Conservation (phyloP, 1,140 invertebrate species). For the Drosophila virilis region DNA sequence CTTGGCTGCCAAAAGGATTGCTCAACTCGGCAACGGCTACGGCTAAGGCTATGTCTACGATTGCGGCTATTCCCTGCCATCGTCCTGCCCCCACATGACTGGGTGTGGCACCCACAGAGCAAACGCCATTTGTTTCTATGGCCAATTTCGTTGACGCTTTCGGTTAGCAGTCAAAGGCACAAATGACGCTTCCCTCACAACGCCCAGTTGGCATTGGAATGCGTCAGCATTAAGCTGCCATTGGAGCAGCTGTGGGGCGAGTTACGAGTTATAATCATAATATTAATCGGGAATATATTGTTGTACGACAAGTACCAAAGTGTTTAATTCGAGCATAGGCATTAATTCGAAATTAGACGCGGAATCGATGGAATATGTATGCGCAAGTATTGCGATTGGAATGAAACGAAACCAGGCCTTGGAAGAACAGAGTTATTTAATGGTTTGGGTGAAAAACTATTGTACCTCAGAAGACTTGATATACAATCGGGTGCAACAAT, state of each 20-base stretch:
- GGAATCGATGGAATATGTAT: too few relatives aligned
- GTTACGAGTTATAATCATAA: not conserved
- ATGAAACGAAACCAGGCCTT: too few relatives aligned
- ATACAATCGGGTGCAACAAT: too few relatives aligned
- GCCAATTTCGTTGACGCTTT: conserved; percentile 70
- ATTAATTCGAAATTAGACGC: not conserved
- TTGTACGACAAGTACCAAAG: not conserved
- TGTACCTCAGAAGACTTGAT: too few relatives aligned
- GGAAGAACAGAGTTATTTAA: too few relatives aligned
- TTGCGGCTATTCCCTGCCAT: not conserved
- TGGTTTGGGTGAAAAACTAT: too few relatives aligned
- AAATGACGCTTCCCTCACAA: conserved; percentile 48
- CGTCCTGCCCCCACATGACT: not conserved
- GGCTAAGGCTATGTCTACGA: not conserved
- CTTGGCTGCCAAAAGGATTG: conserved; percentile 76
- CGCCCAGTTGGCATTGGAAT: conserved; percentile 20
- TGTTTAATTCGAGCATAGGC: not conserved
- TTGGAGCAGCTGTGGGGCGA: not conserved
- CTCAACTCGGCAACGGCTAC: conserved; percentile 3
- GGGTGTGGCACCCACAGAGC: conserved; percentile 48
- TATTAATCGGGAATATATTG: not conserved
- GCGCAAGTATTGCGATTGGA: too few relatives aligned
- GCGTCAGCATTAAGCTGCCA: conserved; percentile 37
- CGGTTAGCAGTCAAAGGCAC: conserved; percentile 47
- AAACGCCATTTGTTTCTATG: conserved; percentile 73